A percentile compares a stretch with the other conserved stretches of the same genome.
Evolutionary conservation across 2,888 invertebrate species (phyloP).

Genomic region (Cheilosia impressa): DNA sequence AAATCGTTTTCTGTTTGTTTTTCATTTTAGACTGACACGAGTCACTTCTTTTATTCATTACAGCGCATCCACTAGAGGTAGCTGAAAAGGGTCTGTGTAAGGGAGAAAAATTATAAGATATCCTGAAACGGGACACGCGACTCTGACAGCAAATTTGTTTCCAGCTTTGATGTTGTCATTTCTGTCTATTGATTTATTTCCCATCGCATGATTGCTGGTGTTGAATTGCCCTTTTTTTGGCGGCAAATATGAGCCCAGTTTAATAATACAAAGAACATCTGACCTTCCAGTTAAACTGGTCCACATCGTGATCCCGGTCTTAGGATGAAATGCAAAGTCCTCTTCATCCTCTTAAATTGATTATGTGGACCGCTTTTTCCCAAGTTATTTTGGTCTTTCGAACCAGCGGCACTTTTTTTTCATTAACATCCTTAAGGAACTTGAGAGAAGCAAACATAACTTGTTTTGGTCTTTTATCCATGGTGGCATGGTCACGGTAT

Average conservation of each 20-base stretch:
- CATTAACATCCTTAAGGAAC: constrained; percentile 35
- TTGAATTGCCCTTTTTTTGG: constrained; percentile 38
- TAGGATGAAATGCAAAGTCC: constrained; percentile 18
- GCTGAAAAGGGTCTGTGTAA: constrained; percentile 10
- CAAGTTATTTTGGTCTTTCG: constrained; percentile 47
- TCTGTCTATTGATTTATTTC: constrained; percentile 58
- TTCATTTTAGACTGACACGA: constrained; percentile 38
- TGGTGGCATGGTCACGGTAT: constrained; percentile 7
- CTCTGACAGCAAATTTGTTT: constrained; percentile 56
- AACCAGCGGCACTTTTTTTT: constrained; percentile 35
- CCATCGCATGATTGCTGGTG: constrained; percentile 25
- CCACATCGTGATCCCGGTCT: constrained; percentile 54
- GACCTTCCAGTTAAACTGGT: constrained; percentile 74
- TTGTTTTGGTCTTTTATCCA: constrained; percentile 13
- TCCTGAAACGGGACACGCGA: constrained; percentile 66
- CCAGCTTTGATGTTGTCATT: constrained; percentile 47
- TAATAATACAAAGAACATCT: constrained; percentile 49
- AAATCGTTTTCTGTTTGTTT: constrained; percentile 17
- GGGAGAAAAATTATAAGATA: constrained; percentile 26
- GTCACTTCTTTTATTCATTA: constrained; percentile 53
- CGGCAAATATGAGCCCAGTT: constrained; percentile 35
- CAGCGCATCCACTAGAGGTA: constrained; percentile 33
- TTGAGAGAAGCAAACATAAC: constrained; percentile 44
- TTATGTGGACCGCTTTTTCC: constrained; percentile 49
- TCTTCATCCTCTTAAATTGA: constrained; percentile 42